phyloP scores from a whole-genome alignment of 2,797 vertebrate genomes.

The Halcyon chelicuti region DNA sequence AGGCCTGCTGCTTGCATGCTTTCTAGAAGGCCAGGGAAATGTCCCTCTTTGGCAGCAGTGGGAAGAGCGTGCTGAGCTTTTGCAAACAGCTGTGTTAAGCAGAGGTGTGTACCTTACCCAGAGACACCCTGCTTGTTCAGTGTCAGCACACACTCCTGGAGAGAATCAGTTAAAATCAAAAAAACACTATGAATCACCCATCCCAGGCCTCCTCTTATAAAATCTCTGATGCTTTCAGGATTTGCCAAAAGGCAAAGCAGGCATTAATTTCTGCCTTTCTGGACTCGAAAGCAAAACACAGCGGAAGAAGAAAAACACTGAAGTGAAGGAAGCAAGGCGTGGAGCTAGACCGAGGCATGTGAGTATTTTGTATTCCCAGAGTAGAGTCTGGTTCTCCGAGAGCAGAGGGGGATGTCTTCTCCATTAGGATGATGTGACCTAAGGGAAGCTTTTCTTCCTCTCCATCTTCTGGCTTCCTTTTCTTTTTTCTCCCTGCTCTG shows the following conservation, averaged over 20 bases:
- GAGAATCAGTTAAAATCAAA: neutral
- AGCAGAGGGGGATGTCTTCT: neutral
- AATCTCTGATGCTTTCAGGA: constrained; percentile 41
- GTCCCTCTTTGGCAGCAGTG: neutral
- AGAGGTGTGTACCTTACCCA: neutral
- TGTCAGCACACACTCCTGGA: neutral
- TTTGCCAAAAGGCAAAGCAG: constrained; percentile 38
- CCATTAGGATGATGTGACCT: neutral
- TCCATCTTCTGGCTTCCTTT: neutral
- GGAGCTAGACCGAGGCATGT: constrained; percentile 19
- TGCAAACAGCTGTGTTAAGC: neutral
- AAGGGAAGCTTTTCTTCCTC: neutral
- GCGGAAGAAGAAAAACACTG: constrained; percentile 47
- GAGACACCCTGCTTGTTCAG: neutral
- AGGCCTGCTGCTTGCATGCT: neutral
- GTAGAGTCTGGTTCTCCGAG: neutral
- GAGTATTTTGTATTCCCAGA: constrained; percentile 40
- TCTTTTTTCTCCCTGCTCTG: neutral
- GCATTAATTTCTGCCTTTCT: constrained; percentile 33
- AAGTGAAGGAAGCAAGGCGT: constrained; percentile 25
- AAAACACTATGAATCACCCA: neutral
- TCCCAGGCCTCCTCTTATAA: neutral
- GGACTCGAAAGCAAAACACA: constrained; percentile 5
- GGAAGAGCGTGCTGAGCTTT: neutral
- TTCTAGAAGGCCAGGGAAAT: neutral